Evolutionary conservation across 2,113 vertebrate genomes (phyloP), one percentile per base, ranked within the genome.

Genomic region (Sialia sialis): DNA sequence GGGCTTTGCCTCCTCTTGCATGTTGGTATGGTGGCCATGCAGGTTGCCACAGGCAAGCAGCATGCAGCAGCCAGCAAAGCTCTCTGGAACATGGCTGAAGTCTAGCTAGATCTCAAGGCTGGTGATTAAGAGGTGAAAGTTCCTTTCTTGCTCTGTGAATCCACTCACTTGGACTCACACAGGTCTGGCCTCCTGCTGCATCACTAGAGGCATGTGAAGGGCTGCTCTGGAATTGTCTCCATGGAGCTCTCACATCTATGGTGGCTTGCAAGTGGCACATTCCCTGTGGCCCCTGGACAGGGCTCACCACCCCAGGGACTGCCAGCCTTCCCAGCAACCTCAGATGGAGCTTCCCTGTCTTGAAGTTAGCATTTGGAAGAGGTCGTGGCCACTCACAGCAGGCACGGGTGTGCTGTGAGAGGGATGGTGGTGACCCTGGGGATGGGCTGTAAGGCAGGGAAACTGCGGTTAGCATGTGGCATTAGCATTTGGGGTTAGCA

Each of bases 11-110:
- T 73, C 55, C 56, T 67, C 46, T 1, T 2, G 6, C 59, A 32
- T 5, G 0, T 44, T 78, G 64, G 34, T 44, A 64, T 0, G 0
- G 18, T 6, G 38, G 49, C 38, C 16, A 9, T 8, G 6, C 32
- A 76, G 32, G 19, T 39, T 83, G 41, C 21, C 10, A 1, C 14
- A 46, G 59, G 39, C 29, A 75, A 70, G 30, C 17, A 48, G n/a
- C 7, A 13, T 34, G n/a, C 36, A 91, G 66, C 44, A 68, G 20
- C n/a, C 62, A 60, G 56, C 62, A 49, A 67, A 67, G 6, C 16
- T 75, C 30, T 62, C 55, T 43, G 60, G 43, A 91, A 16, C 27
- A 14, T 12, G 26, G 27, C n/a, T 8, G 13, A 64, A 18, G 11
- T 46, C 36, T 51, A 39, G 20, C 43, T 74, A 41, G 55, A 84